These are phyloP conservation scores for Ochropacha duplaris DNA, from an alignment of 2,888 invertebrate species.

Conservation along the genomic window DNA sequence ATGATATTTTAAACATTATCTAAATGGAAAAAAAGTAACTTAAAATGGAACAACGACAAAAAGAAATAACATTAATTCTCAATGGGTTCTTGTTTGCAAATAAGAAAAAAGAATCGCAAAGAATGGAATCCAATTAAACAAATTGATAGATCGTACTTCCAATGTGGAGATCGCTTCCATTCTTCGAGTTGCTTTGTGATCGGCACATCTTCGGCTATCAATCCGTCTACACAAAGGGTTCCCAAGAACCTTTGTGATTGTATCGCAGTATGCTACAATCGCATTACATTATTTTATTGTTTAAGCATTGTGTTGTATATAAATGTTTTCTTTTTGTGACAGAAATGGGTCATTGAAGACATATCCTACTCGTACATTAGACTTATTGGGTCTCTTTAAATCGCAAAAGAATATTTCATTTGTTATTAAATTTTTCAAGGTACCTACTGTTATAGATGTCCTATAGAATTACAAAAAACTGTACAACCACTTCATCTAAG, in stretches of 20 bases:
- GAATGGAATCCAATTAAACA: slow-evolving; percentile 77
- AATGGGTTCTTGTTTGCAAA: slow-evolving; percentile 60
- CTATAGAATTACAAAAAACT: no score
- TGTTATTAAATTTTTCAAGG: no score
- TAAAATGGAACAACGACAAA: slow-evolving; percentile 31
- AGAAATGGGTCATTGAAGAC: slow-evolving; percentile 2
- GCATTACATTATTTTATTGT: slow-evolving; percentile 27
- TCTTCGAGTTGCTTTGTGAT: slow-evolving; percentile 66
- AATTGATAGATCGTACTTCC: slow-evolving; percentile 71
- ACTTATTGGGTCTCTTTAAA: not conserved
- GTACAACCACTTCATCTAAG: no score
- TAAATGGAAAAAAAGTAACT: no score
- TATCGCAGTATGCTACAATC: slow-evolving; percentile 35
- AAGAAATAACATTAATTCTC: slow-evolving; percentile 64
- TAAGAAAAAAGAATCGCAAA: slow-evolving; percentile 65
- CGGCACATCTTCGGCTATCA: slow-evolving; percentile 62
- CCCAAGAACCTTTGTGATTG: slow-evolving; percentile 51
- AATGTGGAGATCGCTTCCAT: slow-evolving; percentile 41
- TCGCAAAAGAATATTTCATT: not conserved
- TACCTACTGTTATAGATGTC: no score
- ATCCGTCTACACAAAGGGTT: slow-evolving; percentile 56
- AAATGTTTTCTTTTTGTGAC: slow-evolving; percentile 5
- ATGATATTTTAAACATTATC: no score
- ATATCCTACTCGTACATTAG: not conserved
- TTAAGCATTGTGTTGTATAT: slow-evolving; percentile 9